Conservation (phyloP, 2,888 invertebrate genomes). For the Drosophila borealis region DNA sequence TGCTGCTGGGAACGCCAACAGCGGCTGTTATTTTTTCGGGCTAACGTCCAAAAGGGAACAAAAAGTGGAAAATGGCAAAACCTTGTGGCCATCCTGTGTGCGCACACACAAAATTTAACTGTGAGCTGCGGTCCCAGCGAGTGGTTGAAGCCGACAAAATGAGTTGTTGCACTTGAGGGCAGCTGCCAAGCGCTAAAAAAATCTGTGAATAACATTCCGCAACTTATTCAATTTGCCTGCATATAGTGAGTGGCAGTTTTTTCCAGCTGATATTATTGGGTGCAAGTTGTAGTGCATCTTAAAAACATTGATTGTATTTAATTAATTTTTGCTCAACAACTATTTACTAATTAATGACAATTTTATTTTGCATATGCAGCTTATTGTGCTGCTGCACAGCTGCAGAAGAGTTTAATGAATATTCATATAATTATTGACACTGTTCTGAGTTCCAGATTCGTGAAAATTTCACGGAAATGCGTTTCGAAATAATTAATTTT, state of each 20-base stretch:
- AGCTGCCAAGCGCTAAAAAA: constrained; percentile 11
- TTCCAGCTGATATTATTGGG: too few species aligned
- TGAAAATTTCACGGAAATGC: not conserved
- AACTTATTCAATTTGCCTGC: not conserved
- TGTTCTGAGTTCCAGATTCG: too few species aligned
- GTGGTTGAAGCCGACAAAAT: constrained; percentile 18
- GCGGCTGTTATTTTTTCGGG: constrained; percentile 49
- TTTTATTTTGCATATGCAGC: too few species aligned
- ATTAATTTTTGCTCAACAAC: not conserved
- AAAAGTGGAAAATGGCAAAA: constrained; percentile 30
- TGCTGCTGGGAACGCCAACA: constrained; percentile 60
- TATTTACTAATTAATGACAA: too few species aligned
- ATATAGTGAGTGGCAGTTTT: too few species aligned
- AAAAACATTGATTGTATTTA: not conserved
- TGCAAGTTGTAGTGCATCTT: not conserved
- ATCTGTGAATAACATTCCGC: not conserved
- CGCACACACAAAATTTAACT: constrained; percentile 20
- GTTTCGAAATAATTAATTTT: not conserved
- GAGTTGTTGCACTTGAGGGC: constrained; percentile 19
- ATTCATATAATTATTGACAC: too few species aligned
- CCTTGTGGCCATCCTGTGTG: constrained; percentile 23
- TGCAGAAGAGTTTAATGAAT: not conserved
- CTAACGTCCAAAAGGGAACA: constrained; percentile 14
- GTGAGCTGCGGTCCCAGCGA: constrained; percentile 26
- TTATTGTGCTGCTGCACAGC: not conserved